Base-by-base conservation (phyloP, 2,888 invertebrate species). In the Brachypalpus laphriformis region DNA sequence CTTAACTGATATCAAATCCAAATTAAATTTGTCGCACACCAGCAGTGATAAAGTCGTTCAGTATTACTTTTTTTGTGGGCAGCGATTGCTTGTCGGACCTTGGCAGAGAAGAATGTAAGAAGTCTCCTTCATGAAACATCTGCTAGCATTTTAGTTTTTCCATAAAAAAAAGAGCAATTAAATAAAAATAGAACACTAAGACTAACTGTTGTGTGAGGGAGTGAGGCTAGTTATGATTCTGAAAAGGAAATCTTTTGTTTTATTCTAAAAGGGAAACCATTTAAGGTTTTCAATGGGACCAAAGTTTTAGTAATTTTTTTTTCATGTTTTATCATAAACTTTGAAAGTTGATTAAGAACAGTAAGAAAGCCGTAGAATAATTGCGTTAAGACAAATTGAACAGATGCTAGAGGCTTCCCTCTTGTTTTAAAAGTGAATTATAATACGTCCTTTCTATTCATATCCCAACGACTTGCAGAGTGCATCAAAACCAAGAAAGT, bases 21-120 rank as follows among this genome's bases (percentile, higher is more conserved):
- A 68, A 68, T 68, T 54, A 68, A 68, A 68, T 68, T 51, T 66
- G 66, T 66, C 51, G 51, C 25, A 66, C 51, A 40, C 49, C 66
- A 66, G 34, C 66, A 34, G 51, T 25, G 51, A 49, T 49, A 40
- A 49, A 49, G 47, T 28, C 65, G 20, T 49, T 45, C 9, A 16
- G 28, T 8, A 11, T 16, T 16, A 8, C 9, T 28, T 5, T 9
- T 16, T 42, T n/a, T 16, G 2, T 56, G 3, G 28, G 3, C 31
- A n/a, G 4, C 16, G 54, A 56, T 56, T 31, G 16, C 31, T 31
- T 31, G 14, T 34, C 31, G 45, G 45, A 18, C 18, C 45, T 45
- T 20, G 45, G 16, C 16, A 7, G 9, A 49, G 47, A 49, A 20
- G 47, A 49, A 22, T 20, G 2, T 18, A 20, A 20, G 47, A 49